These are phyloP conservation scores for Iguana delicatissima DNA, from an alignment of 2,797 vertebrate species.

Conservation along the genomic window DNA sequence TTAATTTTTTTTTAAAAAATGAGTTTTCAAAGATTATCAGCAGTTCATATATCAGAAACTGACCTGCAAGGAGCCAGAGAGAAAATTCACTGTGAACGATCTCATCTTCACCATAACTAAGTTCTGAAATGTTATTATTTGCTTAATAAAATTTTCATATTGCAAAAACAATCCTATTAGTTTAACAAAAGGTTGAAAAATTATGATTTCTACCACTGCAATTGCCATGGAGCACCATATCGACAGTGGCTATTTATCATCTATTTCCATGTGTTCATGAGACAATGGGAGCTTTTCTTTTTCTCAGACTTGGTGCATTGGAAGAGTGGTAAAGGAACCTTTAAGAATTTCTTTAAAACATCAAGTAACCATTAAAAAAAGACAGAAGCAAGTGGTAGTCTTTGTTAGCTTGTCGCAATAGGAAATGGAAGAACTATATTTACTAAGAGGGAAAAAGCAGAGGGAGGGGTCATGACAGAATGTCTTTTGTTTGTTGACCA, in stretches of 20 bases:
- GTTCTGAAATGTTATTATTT: constrained; percentile 68
- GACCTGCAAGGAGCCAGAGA: constrained; percentile 59
- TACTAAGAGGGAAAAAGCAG: not conserved
- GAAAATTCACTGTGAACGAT: constrained; percentile 65
- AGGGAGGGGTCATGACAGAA: not conserved
- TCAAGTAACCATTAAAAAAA: constrained; percentile 68
- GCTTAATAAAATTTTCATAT: constrained; percentile 64
- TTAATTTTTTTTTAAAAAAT: constrained; percentile 21
- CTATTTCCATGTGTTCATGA: constrained; percentile 74
- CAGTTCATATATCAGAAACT: constrained; percentile 60
- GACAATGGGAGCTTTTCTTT: constrained; percentile 68
- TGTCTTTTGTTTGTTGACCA: not conserved
- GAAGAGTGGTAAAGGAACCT: constrained; percentile 49
- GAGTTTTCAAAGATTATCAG: constrained; percentile 68
- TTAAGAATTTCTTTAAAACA: constrained; percentile 76
- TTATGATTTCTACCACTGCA: constrained; percentile 65
- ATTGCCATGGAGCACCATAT: constrained; percentile 57
- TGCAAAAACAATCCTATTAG: constrained; percentile 64
- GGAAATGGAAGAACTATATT: constrained; percentile 23
- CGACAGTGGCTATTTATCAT: constrained; percentile 72
- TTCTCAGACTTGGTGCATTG: constrained; percentile 66
- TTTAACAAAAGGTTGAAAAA: constrained; percentile 75
- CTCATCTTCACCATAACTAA: constrained; percentile 58
- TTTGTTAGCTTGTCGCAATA: constrained; percentile 43
- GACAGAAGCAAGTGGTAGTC: constrained; percentile 62